These are phyloP conservation scores for Armadillidium nasatum DNA, from an alignment of 1,140 invertebrate species.

Conservation along the genomic window DNA sequence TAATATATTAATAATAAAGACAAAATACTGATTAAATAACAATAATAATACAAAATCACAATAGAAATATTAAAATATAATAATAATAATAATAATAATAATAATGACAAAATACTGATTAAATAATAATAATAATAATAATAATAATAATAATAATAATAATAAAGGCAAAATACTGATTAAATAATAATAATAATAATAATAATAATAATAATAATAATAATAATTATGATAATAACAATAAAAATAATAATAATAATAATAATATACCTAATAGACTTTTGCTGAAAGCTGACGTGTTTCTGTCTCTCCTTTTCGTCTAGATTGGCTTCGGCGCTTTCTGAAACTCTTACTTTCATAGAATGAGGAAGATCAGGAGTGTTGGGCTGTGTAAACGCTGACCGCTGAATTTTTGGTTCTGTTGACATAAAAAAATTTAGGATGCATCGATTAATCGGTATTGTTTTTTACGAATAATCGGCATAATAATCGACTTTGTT, in stretches of 20 bases:
- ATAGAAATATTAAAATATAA: not conserved
- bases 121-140: conserved; percentile 20
- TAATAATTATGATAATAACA: too few relatives aligned
- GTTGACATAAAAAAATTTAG: too few relatives aligned
- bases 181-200: too few relatives aligned
- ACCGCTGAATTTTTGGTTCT: not conserved
- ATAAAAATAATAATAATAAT: too few relatives aligned
- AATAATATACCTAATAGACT: conserved; percentile 39
- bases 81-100: conserved; percentile 19
- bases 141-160: conserved; percentile 7
- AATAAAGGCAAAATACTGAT: too few relatives aligned
- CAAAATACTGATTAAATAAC: too few relatives aligned
- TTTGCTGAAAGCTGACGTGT: conserved; percentile 77
- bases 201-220: too few relatives aligned
- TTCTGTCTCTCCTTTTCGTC: conserved; percentile 55
- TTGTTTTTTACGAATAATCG: too few relatives aligned
- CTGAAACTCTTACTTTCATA: conserved; percentile 22
- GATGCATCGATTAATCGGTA: too few relatives aligned
- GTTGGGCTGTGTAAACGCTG: conserved; percentile 47
- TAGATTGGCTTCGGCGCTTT: conserved; percentile 38
- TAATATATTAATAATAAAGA: not conserved
- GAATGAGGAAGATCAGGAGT: conserved; percentile 46
- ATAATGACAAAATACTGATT: too few relatives aligned
- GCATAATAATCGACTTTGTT: too few relatives aligned
- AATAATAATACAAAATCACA: too few relatives aligned